Base-by-base conservation (phyloP, 2,797 vertebrate species). In the Iguana delicatissima region DNA sequence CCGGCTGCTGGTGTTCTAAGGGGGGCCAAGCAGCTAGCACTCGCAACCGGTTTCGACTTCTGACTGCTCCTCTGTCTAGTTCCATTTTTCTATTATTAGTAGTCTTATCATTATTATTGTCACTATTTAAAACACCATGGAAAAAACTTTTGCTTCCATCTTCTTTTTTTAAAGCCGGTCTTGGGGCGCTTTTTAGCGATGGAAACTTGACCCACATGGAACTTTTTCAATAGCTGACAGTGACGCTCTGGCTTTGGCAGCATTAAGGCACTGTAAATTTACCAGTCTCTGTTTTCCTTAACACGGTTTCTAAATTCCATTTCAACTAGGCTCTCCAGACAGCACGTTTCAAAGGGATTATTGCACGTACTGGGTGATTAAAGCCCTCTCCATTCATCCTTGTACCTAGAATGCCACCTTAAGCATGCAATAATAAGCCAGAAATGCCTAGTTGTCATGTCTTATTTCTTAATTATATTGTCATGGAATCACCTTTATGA, bases 311-410 rank as follows among this genome's bases (percentile, higher is more conserved):
- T 88, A 89, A 94, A 94, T 88, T 93, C 87, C 73, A 91, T 94
- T 93, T 92, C 89, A 90, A 59, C 92, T 92, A 95, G 92, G 88
- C 29, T 93, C 85, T 95, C 89, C 89, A 92, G 94, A 95, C 76
- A 77, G 84, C 57, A 89, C 32, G 57, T 96, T 96, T 96, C 95
- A 95, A 95, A 95, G 86, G 93, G 95, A 97, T 97, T 96, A 95
- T 88, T 96, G 94, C 92, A 94, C 94, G 91, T 93, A 96, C 87
- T 84, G 92, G 94, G 95, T 96, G 97, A 96, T 96, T 97, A 84
- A 69, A 95, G 92, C 88, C 94, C 93, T 96, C 0, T 1, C 93
- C 94, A 95, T 94, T 96, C 94, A 94, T 93, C 91, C 91, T 94
- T 83, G 35, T 29, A 94, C 88, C 88, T 96, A 74, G n/a, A 93